Evolutionary conservation across 2,888 invertebrate genomes (phyloP).

Genomic region (Drosophila setosimentum): DNA sequence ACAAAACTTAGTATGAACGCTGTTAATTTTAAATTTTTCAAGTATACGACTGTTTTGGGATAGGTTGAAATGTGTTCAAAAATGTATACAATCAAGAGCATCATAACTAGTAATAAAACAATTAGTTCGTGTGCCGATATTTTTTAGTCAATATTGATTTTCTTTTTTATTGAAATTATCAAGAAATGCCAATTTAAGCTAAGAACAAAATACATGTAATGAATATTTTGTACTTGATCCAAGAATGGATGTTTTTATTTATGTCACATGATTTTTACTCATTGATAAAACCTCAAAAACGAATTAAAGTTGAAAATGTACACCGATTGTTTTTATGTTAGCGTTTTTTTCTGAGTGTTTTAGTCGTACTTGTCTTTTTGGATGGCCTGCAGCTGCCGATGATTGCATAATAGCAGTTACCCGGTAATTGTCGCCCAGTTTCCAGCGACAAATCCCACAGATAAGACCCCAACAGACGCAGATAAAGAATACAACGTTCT

Average conservation of each 20-base stretch:
- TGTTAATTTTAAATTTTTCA: not conserved
- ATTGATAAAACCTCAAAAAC: not conserved
- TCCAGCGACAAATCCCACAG: conserved; percentile 42
- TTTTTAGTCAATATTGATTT: not conserved
- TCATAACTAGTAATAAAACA: too few relatives aligned
- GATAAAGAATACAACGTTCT: conserved; percentile 34
- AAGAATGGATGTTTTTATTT: not conserved
- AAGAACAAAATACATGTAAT: not conserved
- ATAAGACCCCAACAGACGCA: conserved; percentile 44
- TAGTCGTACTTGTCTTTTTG: conserved; percentile 9
- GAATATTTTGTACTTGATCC: not conserved
- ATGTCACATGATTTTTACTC: not conserved
- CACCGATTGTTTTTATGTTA: not conserved
- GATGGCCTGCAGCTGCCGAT: conserved; percentile 10
- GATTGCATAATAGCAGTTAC: conserved; percentile 62
- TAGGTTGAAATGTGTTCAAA: too few relatives aligned
- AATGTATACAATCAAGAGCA: not conserved
- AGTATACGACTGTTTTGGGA: too few relatives aligned
- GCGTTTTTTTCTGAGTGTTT: not conserved
- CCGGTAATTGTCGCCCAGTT: conserved; percentile 55
- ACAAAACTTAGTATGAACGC: not conserved
- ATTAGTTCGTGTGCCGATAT: not conserved
- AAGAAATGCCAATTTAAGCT: not conserved
- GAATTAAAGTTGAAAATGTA: not conserved
- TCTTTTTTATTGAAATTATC: not conserved